Percentiles rank a stretch among this genome's conserved stretches.
These are phyloP conservation scores for Seira ritae DNA, from an alignment of 2,888 invertebrate species.

Conservation along the genomic window DNA sequence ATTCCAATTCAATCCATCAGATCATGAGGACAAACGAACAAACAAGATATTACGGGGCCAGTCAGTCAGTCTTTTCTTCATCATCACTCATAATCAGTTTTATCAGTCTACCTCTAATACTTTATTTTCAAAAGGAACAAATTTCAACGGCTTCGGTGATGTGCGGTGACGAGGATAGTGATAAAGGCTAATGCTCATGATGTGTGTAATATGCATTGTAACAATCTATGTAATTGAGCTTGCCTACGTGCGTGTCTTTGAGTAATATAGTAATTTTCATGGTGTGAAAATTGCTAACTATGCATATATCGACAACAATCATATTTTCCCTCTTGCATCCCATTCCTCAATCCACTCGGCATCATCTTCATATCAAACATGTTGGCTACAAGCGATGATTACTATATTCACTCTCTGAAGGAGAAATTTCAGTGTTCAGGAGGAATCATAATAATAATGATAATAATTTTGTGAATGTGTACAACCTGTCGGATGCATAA, in stretches of 20 bases:
- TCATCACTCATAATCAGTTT: constrained; percentile 35
- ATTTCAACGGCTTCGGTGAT: not conserved
- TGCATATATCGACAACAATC: constrained; percentile 23
- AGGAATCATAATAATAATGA: constrained; percentile 53
- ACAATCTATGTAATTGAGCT: constrained; percentile 59
- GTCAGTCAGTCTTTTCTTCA: not conserved
- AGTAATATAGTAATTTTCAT: constrained; percentile 65
- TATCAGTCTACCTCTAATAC: constrained; percentile 34
- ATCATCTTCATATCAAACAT: not conserved
- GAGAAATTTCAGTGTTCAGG: constrained; percentile 31
- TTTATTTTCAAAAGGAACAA: not conserved
- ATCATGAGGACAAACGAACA: constrained; percentile 60
- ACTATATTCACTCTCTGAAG: constrained; percentile 44
- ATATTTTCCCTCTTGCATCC: constrained; percentile 35
- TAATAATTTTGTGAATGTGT: constrained; percentile 48
- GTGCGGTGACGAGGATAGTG: constrained; percentile 32
- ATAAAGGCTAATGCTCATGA: constrained; percentile 49
- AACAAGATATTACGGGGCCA: constrained; percentile 49
- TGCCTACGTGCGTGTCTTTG: constrained; percentile 59
- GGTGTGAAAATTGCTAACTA: constrained; percentile 61
- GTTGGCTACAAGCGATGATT: constrained; percentile 34
- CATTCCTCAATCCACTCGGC: constrained; percentile 29
- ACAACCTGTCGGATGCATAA: constrained; percentile 21
- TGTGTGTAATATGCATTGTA: constrained; percentile 39
- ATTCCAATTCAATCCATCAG: constrained; percentile 64